phyloP scores from a whole-genome alignment of 2,888 invertebrate genomes.

The Lasioglossum vierecki region DNA sequence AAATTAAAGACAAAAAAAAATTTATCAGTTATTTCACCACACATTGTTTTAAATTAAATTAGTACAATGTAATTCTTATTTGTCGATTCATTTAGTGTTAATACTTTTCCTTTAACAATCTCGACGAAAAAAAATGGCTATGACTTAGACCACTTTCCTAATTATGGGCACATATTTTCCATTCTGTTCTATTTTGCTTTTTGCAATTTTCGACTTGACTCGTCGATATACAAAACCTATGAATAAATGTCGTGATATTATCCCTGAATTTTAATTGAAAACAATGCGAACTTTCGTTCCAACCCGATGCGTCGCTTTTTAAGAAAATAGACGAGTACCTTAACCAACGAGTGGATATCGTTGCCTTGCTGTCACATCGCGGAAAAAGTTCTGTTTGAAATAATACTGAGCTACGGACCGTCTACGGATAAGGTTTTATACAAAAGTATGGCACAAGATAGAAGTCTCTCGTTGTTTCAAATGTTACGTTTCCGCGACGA shows the following conservation, averaged over 20 bases:
- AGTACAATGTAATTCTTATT: no score
- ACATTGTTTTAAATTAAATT: no score
- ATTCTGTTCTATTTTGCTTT: neutral
- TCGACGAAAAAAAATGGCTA: no score
- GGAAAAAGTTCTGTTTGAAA: neutral
- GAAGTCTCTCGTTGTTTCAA: constrained; percentile 5
- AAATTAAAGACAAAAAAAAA: no score
- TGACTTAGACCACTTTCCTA: no score
- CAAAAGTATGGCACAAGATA: constrained; percentile 15
- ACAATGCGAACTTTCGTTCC: neutral
- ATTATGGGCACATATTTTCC: neutral
- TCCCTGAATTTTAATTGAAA: neutral
- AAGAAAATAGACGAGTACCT: constrained; percentile 11
- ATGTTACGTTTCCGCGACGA: neutral
- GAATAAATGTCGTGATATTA: neutral
- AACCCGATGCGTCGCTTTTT: neutral
- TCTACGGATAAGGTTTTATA: neutral
- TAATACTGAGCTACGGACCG: neutral
- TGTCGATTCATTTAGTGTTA: no score
- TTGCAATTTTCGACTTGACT: neutral
- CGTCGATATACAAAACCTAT: neutral
- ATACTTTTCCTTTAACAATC: no score
- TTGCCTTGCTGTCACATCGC: neutral
- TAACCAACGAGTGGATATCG: neutral
- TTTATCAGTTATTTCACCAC: no score